Conservation (phyloP, 2,113 vertebrate genomes). For the Trogon surrucura region DNA sequence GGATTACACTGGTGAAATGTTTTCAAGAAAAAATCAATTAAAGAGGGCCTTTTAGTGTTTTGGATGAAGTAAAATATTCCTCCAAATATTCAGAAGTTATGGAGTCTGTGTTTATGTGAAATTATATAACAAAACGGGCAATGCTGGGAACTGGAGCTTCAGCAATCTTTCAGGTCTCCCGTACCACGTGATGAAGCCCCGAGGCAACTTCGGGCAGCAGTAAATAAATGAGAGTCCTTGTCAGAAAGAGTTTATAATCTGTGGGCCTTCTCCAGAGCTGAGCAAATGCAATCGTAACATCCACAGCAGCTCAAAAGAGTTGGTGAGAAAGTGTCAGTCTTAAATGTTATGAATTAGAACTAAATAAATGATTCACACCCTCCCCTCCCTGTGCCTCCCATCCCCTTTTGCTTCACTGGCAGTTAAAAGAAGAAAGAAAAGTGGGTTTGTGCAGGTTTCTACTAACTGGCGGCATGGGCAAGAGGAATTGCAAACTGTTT, state of each 20-base stretch:
- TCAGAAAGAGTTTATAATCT: constrained; percentile 57
- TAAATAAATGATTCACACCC: constrained; percentile 3
- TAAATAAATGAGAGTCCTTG: constrained; percentile 55
- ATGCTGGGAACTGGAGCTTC: constrained; percentile 36
- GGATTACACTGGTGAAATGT: not conserved
- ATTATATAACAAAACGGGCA: constrained; percentile 37
- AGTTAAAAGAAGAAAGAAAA: not conserved
- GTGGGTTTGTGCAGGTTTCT: not conserved
- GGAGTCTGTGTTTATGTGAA: constrained; percentile 29
- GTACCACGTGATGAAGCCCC: constrained; percentile 20
- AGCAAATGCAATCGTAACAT: not conserved
- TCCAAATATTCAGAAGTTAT: not conserved
- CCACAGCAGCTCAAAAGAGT: not conserved
- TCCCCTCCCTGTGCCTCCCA: not conserved
- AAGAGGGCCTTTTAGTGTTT: not conserved
- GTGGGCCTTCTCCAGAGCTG: not conserved
- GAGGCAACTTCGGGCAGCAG: constrained; percentile 43
- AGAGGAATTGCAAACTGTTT: not conserved
- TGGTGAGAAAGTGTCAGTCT: not conserved
- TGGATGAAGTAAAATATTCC: not conserved
- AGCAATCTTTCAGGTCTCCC: constrained; percentile 19
- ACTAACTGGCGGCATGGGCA: not conserved
- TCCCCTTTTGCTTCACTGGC: not conserved
- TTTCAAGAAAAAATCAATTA: not conserved
- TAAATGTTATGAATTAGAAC: not conserved